A percentile compares a stretch with the other conserved stretches of the same genome.
Evolutionary conservation across 2,113 vertebrate species (phyloP).

Genomic region (Bolborhynchus lineola): DNA sequence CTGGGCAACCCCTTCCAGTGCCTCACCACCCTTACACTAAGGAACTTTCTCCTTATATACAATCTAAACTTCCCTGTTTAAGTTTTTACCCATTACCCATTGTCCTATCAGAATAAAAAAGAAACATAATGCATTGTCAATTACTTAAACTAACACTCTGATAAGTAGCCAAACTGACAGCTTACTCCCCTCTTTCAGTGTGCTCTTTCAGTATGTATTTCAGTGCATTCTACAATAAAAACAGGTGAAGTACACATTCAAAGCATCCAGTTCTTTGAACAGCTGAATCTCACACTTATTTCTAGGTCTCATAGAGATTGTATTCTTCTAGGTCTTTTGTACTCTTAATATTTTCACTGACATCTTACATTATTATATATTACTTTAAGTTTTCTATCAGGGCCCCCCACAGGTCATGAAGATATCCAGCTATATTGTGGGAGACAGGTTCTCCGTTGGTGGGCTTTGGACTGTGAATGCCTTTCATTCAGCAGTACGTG

Average conservation of each 20-base stretch:
- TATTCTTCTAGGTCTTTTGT: neutral
- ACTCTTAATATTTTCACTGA: neutral
- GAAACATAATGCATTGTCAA: neutral
- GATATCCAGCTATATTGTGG: neutral
- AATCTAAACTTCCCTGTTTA: too few species aligned
- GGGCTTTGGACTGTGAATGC: neutral
- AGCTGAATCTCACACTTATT: neutral
- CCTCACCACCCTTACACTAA: too few species aligned
- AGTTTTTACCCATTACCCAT: too few species aligned
- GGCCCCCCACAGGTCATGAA: neutral
- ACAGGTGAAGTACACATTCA: neutral
- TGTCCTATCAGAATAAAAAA: neutral
- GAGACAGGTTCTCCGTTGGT: neutral
- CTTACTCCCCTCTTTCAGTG: neutral
- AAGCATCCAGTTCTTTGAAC: neutral
- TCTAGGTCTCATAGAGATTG: neutral
- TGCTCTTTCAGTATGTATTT: neutral
- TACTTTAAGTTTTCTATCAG: neutral
- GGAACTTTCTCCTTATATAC: too few species aligned
- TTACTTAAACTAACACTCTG: neutral
- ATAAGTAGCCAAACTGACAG: neutral
- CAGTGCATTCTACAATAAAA: neutral
- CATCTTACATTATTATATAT: neutral
- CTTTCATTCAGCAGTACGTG: neutral
- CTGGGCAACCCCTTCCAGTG: too few species aligned